Base-by-base conservation (phyloP, 2,888 invertebrate genomes). In the Geotrupes spiniger region DNA sequence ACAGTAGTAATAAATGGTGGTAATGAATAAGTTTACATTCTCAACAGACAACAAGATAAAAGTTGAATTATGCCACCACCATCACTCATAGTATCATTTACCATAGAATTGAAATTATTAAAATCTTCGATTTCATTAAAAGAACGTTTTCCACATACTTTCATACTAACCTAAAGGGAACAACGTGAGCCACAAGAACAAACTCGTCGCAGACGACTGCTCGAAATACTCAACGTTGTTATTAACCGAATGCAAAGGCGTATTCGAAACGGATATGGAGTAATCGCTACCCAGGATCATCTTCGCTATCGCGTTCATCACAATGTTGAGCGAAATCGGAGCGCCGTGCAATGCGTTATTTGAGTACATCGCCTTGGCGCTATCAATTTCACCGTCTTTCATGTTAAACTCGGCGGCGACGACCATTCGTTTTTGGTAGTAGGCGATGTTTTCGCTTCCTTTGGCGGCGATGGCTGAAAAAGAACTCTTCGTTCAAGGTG, bases 301-400 rank as follows among this genome's bases (percentile, higher is more conserved):
- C 61, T 75, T 74, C 4, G 76, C 62, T 36, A 79, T 57, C 1
- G 73, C 63, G 52, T 78, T 77, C 53, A 75, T 74, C 2, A 78
- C 53, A 26, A 79, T 55, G 63, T 80, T 80, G 3, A 78, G 51
- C 1, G 79, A 70, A 43, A 77, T 75, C 1, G 78, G 77, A 1
- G 76, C 72, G 38, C 77, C 76, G 52, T 81, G 81, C 8, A 74
- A 57, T 2, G 78, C 75, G 50, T 72, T 71, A 40, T 68, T 66
- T 0, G 78, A 78, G 60, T 74, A 79, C 52, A 75, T 63, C 1
- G 75, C 60, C 49, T 70, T 60, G 26, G 67, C 44, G 2, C 63
- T 25, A 15, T 41, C 33, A 3, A 44, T 27, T 2, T 12, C 16
- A 12, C 15, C 27, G 17, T 21, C 17, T 26, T 27, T 39, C 1